Evolutionary conservation across 2,888 invertebrate genomes (phyloP), one percentile per base, ranked within the genome.

Genomic region (Drosophila hawaiiensis): DNA sequence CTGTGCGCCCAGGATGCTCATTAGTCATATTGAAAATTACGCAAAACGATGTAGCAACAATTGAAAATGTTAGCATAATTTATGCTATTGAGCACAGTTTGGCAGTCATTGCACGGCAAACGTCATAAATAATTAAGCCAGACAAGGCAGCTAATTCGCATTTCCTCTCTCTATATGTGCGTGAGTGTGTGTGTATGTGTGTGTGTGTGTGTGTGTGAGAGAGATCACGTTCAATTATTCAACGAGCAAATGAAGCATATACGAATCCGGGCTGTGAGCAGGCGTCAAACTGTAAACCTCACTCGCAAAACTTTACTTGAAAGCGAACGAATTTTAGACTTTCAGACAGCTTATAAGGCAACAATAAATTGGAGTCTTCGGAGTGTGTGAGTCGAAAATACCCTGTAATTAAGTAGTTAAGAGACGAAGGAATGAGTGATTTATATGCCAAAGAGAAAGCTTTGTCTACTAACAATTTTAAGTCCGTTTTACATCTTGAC

Each of bases 271-370:
- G 55, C 66, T 64, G 53, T 50, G 78, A 77, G 75, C 75, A 83
- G 86, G 89, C 90, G 81, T 90, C 65, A 87, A 78, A 68, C 81
- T 73, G 89, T 76, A 80, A 86, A 75, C 84, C 86, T 89, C 78
- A 86, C 81, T 86, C 76, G 72, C 56, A 56, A 59, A 67, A 83
- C 78, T 73, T 86, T 58, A 50, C 70, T 68, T 59, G 55, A 60
- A 68, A 76, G 69, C 65, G 69, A 60, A 49, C 60, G 65, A 80
- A 77, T 77, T 80, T 69, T 53, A 54, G 50, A 75, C 72, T 77
- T 80, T 69, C 53, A 58, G 47, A 58, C 59, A 52, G 39, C 72
- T 43, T 29, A 5, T 6, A 16, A 41, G 14, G 29, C 5, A 43
- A 22, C 28, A 43, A 37, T 16, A 61, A n/a, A n/a, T 1, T 16